These are phyloP conservation scores for Gambusia holbrooki DNA, from an alignment of 2,113 vertebrate genomes.

Conservation along the genomic window DNA sequence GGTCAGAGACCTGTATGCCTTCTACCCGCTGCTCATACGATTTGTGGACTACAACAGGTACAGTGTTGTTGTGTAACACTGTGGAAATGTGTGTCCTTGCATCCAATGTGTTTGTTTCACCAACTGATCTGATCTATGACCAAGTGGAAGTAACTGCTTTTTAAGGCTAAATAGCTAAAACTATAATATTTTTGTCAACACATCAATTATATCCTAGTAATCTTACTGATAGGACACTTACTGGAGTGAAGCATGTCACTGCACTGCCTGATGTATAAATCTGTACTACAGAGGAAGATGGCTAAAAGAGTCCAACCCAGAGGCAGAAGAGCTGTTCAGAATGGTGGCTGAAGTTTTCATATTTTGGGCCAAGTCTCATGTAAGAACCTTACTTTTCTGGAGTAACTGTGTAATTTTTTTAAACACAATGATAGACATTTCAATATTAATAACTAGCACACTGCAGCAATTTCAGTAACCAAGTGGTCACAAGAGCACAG, in stretches of 20 bases:
- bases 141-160: neutral
- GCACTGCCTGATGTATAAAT: neutral
- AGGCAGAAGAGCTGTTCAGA: conserved; percentile 92
- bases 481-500: too few species aligned
- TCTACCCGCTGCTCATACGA: conserved; percentile 95
- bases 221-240: neutral
- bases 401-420: neutral
- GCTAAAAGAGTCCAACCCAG: conserved; percentile 91
- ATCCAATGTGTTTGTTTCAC: too few species aligned
- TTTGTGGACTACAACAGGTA: conserved; percentile 98
- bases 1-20: conserved; percentile 94
- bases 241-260: neutral
- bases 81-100: neutral
- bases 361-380: conserved; percentile 97
- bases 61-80: neutral
- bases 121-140: too few species aligned
- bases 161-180: neutral
- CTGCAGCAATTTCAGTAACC: too few species aligned
- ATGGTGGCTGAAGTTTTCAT: conserved; percentile 98
- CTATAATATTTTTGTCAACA: neutral
- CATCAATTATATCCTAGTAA: neutral
- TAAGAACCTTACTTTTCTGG: conserved; percentile 67
- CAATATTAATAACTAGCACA: too few species aligned
- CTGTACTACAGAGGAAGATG: conserved; percentile 85
- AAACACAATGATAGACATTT: too few species aligned